Evolutionary conservation across 2,888 invertebrate species (phyloP).

Genomic region (Pandemis cinnamomeana): DNA sequence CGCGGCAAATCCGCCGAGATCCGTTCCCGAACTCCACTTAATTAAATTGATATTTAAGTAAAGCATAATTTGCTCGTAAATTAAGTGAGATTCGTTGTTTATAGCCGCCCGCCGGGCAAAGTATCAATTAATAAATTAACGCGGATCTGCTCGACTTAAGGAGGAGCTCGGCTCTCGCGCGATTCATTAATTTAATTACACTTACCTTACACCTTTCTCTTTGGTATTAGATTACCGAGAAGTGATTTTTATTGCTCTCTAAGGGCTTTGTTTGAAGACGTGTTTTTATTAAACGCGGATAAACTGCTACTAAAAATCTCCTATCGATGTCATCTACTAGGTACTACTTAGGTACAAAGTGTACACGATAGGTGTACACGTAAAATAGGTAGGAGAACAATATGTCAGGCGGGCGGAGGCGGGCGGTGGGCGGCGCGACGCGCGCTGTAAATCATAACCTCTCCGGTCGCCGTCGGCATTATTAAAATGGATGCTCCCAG

Average conservation of each 20-base stretch:
- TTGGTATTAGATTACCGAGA: constrained; percentile 42
- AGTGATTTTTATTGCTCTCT: constrained; percentile 33
- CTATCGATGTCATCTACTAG: not conserved
- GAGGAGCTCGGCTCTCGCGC: constrained; percentile 65
- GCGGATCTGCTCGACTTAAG: constrained; percentile 76
- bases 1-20: constrained; percentile 69
- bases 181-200: constrained; percentile 78
- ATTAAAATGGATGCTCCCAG: constrained; percentile 82
- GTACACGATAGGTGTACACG: constrained; percentile 30
- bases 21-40: constrained; percentile 77
- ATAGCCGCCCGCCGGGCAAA: constrained; percentile 74
- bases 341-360: not conserved
- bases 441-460: constrained; percentile 75
- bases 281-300: not conserved
- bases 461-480: constrained; percentile 81
- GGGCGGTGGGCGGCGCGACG: constrained; percentile 51
- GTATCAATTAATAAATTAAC: constrained; percentile 84
- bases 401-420: constrained; percentile 46
- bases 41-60: constrained; percentile 85
- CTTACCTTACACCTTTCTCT: constrained; percentile 50
- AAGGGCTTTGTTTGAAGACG: not conserved
- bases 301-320: not conserved
- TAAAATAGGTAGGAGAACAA: constrained; percentile 33
- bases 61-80: constrained; percentile 84
- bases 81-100: constrained; percentile 83